Evolutionary conservation across 2,888 invertebrate species (phyloP).

Genomic region (Coenonympha arcania): DNA sequence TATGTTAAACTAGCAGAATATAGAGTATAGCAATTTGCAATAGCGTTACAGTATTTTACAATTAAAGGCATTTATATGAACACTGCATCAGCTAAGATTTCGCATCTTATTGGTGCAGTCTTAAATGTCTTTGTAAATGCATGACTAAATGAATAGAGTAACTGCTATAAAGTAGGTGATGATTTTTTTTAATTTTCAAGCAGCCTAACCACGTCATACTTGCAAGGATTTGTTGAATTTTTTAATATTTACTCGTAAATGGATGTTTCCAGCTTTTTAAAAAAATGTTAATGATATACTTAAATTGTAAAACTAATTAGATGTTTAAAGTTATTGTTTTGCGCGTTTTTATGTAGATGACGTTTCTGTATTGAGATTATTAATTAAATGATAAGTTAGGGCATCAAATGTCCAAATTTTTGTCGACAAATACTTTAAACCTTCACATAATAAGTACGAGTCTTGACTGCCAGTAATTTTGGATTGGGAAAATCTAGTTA

Average conservation of each 20-base stretch:
- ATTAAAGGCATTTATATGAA: no score
- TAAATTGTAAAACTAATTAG: conserved; percentile 2
- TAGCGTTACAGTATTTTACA: no score
- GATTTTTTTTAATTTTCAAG: conserved; percentile 22
- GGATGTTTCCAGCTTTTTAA: conserved; percentile 37
- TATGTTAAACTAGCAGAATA: no score
- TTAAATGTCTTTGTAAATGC: conserved; percentile 8
- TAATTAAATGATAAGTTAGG: conserved; percentile 49
- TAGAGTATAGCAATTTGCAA: no score
- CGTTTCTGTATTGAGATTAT: conserved; percentile 53
- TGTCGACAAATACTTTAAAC: conserved; percentile 31
- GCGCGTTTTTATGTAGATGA: conserved; percentile 34
- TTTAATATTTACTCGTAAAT: conserved; percentile 24
- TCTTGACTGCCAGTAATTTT: no score
- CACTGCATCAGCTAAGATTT: neutral
- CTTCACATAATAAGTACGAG: no score
- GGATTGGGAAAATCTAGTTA: no score
- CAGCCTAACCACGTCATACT: conserved; percentile 34
- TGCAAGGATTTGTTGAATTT: conserved; percentile 33
- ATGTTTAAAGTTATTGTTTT: conserved; percentile 26
- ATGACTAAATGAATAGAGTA: conserved; percentile 1
- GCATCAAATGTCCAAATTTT: conserved; percentile 60
- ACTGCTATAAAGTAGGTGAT: conserved; percentile 8
- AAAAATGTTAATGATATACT: conserved; percentile 20
- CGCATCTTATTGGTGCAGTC: neutral